These are phyloP conservation scores for Galago senegalensis DNA, from an alignment of 2,797 vertebrate species.

Conservation along the genomic window DNA sequence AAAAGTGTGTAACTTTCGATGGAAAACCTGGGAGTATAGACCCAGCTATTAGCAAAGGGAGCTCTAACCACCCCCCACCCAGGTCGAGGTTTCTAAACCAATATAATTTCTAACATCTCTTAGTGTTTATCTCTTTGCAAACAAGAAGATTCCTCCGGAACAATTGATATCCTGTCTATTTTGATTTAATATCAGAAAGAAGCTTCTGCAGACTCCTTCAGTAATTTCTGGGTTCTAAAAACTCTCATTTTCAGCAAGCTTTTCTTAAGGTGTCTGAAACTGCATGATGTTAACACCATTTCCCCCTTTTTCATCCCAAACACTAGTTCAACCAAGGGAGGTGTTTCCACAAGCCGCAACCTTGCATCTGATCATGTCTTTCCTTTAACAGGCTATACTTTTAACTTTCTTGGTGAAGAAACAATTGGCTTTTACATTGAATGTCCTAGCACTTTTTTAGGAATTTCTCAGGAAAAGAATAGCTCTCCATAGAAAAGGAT, in stretches of 20 bases:
- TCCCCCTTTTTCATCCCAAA: background rate
- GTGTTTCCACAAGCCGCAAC: background rate
- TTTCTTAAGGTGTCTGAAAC: constrained; percentile 52
- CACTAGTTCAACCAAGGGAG: background rate
- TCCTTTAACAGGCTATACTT: constrained; percentile 19
- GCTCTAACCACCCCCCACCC: background rate
- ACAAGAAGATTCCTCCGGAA: background rate
- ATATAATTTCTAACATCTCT: background rate
- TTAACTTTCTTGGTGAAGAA: constrained; percentile 61
- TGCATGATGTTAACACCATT: background rate
- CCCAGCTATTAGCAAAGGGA: background rate
- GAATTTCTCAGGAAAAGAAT: background rate
- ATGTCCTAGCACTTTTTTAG: constrained; percentile 31
- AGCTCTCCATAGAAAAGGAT: background rate
- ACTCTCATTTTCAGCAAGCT: constrained; percentile 68
- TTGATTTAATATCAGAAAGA: constrained; percentile 32
- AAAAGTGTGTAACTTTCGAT: constrained; percentile 21
- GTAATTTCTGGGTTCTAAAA: constrained; percentile 51
- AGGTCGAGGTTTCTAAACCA: background rate
- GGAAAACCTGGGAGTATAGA: background rate
- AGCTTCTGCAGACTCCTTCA: background rate
- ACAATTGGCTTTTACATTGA: constrained; percentile 5
- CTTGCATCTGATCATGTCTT: constrained; percentile 34
- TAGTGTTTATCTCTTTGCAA: constrained; percentile 54
- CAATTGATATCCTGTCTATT: background rate